Base-by-base conservation (phyloP, 2,113 vertebrate genomes). In the Mesembrinibis cayennensis region DNA sequence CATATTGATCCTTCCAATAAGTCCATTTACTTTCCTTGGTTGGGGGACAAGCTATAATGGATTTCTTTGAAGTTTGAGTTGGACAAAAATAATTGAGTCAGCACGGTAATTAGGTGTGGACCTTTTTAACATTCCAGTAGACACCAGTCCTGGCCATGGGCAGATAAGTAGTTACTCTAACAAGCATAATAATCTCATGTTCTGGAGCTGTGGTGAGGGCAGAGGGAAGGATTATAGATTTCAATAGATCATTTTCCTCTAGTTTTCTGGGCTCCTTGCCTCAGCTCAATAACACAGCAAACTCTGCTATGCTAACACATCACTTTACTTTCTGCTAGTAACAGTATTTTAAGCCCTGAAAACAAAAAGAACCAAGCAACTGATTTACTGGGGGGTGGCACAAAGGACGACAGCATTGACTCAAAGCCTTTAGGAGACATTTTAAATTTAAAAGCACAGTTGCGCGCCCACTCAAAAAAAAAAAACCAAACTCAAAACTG, bases 201-300 rank as follows among this genome's bases (percentile, higher is more conserved):
- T 94, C 91, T 95, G 76, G 67, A 91, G 58, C 70, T 79, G 78
- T 53, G 45, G 61, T 38, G 77, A 72, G 73, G 82, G 55, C 44
- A 79, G 21, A 38, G 50, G 44, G 65, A 65, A 78, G 66, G 69
- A 77, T 79, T 93, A n/a, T n/a, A 88, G 85, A 80, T 94, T 93
- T 63, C 94, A 74, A 25, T 56, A 26, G 52, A 65, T 66, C 53
- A 18, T 81, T 88, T 74, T 88, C 66, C 66, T 74, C 42, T 42
- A 44, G 79, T 79, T 91, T 95, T 96, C 95, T 94, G 95, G 95
- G 92, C 97, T 97, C 29, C 67, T 78, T 97, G 92, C 96, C 93
- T 82, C 94, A 93, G 90, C 42, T 61, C 25, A 67, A 76, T 95
- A 96, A 74, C 32, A 30, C 74, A 90, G 96, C 89, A 93, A 44